Base-by-base conservation (phyloP, 2,797 vertebrate species). In the Rhinella marina region DNA sequence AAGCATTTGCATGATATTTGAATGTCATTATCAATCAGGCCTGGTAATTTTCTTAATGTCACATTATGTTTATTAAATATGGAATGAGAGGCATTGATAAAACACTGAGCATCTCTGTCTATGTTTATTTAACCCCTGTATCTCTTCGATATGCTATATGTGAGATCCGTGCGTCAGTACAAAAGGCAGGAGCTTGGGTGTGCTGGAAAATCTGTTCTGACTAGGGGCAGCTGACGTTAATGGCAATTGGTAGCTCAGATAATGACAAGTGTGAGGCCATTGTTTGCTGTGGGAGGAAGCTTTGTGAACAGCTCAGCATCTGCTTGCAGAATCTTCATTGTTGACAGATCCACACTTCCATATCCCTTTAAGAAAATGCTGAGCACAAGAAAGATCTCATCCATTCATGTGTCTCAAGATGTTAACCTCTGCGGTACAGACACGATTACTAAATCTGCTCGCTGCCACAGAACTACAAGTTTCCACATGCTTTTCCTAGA, bases 391-490 rank as follows among this genome's bases (percentile, higher is more conserved):
- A 59, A 32, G 25, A 61, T 59, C 57, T 80, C 78, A 61, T 80
- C 78, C 78, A 80, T 80, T 80, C 78, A 80, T 80, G 27, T 80
- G n/a, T 54, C 50, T 80, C 78, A 80, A 27, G 54, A 59, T 59
- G 77, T 57, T 54, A 27, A 80, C 56, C 52, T 57, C 77, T 29
- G 25, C 16, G 19, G 8, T 61, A 27, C 73, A 52, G 48, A 76
- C 73, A n/a, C 48, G n/a, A 54, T 76, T 76, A 54, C 10, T 76
- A 76, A 52, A 52, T 52, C 3, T 14, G 5, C 14, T 21, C 48
- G 29, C 57, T 54, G 32, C 19, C 59, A 41, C 57, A n/a, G 57
- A 48, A 81, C 57, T 62, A 41, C 57, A 62, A 81, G 2, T 81
- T 21, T 59, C 79, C 62, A 21, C 57, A 81, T 81, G 57, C 29